Base-by-base conservation (phyloP, 1,140 invertebrate genomes). In the Psix sp. region DNA sequence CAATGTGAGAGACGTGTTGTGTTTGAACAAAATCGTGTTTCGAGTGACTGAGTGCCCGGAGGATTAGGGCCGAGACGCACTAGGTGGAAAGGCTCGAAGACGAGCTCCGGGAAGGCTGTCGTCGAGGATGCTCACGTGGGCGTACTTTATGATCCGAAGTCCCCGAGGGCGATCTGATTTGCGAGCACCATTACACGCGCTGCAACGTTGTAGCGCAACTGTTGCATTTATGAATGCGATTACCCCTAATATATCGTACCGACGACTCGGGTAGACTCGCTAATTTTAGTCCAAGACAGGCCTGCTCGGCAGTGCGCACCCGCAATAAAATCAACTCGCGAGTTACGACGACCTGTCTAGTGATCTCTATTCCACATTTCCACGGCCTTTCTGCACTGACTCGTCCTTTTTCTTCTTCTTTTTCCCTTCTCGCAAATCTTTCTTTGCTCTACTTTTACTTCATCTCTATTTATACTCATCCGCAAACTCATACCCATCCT, bases 181-280 rank as follows among this genome's bases (percentile, higher is more conserved):
- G 80, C 79, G 77, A 81, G 76, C 62, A 16, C 71, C 71, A 79
- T 80, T 81, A 79, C 75, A 80, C 74, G 72, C 72, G 62, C 51
- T 38, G 48, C 54, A 74, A 79, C 65, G 76, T 76, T 67, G 78
- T 65, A 73, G 46, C 78, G 79, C 81, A 80, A 82, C 74, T 79
- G 79, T 84, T 83, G 80, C 80, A 83, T 81, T 84, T 84, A 83
- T 84, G 79, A 84, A 83, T 84, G 80, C 78, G 77, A 82, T 82
- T 82, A 79, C 62, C 73, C 72, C 82, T 83, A 80, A 84, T 84
- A 82, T 84, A 82, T 84, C 77, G 78, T 59, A 65, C 36, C 68
- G 49, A 57, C 45, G 66, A 51, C 74, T 73, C 63, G 54, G 75
- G 57, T 67, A 74, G 60, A 43, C 73, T 65, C 74, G 76, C 77